phyloP scores from a whole-genome alignment of 2,797 vertebrate genomes.

The Acanthis flammea region DNA sequence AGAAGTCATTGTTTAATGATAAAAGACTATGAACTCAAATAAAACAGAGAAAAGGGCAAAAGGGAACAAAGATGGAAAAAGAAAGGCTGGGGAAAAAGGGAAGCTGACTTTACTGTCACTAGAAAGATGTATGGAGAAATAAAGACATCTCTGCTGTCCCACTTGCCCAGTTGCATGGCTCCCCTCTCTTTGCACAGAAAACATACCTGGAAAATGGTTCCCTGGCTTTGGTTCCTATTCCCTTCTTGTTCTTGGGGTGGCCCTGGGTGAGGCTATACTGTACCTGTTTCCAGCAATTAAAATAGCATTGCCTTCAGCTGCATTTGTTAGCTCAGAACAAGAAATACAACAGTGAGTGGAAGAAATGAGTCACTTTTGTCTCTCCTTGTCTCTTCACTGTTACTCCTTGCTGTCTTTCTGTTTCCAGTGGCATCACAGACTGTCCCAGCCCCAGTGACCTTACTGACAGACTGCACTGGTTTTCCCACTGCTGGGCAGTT shows the following conservation, averaged over 20 bases:
- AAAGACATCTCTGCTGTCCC: not conserved
- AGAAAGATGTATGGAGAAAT: not conserved
- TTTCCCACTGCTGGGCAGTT: not conserved
- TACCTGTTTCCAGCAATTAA: not conserved
- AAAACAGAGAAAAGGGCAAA: slow-evolving; percentile 1
- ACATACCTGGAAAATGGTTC: not conserved
- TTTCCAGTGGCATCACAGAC: not conserved
- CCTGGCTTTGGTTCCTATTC: not conserved
- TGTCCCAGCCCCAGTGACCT: not conserved
- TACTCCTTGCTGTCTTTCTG: not conserved
- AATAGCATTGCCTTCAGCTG: not conserved
- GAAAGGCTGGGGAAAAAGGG: not conserved
- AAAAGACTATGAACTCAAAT: slow-evolving; percentile 32
- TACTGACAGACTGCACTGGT: not conserved
- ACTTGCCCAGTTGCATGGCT: not conserved
- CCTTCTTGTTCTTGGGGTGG: not conserved
- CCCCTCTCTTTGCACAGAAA: not conserved
- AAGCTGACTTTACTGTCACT: not conserved
- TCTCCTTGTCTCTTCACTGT: not conserved
- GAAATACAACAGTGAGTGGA: not conserved
- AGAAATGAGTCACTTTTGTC: not conserved
- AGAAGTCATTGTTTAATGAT: slow-evolving; percentile 30
- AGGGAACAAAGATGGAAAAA: not conserved
- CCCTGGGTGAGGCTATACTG: not conserved
- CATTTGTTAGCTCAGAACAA: not conserved